These are phyloP conservation scores for Lysiphlebus fabarum DNA, from an alignment of 1,140 invertebrate genomes.

Conservation along the genomic window DNA sequence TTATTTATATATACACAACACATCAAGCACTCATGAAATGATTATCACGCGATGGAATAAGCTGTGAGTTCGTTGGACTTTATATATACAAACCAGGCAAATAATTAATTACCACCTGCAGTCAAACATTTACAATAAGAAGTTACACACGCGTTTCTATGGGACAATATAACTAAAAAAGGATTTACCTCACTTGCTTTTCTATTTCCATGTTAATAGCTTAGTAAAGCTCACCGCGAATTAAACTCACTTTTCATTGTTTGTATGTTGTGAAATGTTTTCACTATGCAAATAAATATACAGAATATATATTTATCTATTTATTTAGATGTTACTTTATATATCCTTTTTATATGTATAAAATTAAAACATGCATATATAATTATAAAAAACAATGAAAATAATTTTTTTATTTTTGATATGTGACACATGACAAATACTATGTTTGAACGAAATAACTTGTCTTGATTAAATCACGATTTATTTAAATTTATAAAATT, in stretches of 20 bases:
- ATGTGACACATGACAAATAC: constrained; percentile 16
- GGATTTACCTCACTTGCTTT: neutral
- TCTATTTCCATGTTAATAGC: constrained; percentile 20
- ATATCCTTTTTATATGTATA: no score
- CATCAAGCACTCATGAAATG: constrained; percentile 10
- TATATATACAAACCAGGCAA: constrained; percentile 7
- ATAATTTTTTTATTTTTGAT: no score
- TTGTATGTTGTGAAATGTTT: neutral
- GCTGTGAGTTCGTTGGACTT: constrained; percentile 26
- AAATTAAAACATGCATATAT: no score
- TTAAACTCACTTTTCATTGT: no score
- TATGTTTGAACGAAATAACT: neutral
- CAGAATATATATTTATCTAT: no score
- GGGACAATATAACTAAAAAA: constrained; percentile 12
- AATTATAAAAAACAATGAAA: no score
- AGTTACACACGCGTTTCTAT: constrained; percentile 11
- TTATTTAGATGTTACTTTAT: no score
- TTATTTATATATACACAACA: neutral
- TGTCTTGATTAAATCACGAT: constrained; percentile 5
- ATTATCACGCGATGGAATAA: constrained; percentile 28
- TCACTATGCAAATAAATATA: no score
- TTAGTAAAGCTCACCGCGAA: neutral
- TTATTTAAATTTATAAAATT: neutral
- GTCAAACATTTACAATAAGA: constrained; percentile 9
- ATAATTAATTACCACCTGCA: constrained; percentile 24